Evolutionary conservation across 2,888 invertebrate species (phyloP), one percentile per base, ranked within the genome.

Genomic region (Globia sparganii): DNA sequence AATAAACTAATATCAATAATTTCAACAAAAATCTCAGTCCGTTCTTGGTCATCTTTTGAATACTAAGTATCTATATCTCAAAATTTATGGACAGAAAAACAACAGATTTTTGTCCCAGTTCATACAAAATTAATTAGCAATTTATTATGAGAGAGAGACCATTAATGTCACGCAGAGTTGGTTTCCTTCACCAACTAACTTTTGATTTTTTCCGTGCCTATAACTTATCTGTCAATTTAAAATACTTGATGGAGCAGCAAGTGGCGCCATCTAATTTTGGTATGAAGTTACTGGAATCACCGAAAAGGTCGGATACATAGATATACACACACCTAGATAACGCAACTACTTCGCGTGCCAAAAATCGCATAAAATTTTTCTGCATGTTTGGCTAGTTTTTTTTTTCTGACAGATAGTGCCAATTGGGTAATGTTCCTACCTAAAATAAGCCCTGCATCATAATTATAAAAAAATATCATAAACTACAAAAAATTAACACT

Each of bases 101-200:
- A 21, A 21, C 21, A 11, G 21, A 34, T 34, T 61, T 34, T 61
- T 34, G 31, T 59, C 21, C 31, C 59, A 31, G 59, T 59, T 59
- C 59, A 61, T 21, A 61, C 11, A 11, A 61, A 34, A 61, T 61
- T 34, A 61, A 61, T 21, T 34, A 61, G 61, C 61, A 61, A 61
- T 61, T 34, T 11, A 34, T 34, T 34, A 34, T 21, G 1, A 61
- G 9, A 31, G 1, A 61, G 9, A 31, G 21, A 61, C 4, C 11
- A 61, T 21, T 21, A 59, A 21, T 61, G 31, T 34, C 11, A 59
- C 9, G 1, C 31, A 9, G 21, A 9, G 31, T 59, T 8, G 8
- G 18, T 31, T 8, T 31, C 31, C 21, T 59, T 21, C 31, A 59
- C 31, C 31, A 59, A 21, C 9, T 31, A 59, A 21, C 9, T 31